A percentile compares a stretch with the other conserved stretches of the same genome.
phyloP scores from a whole-genome alignment of 1,140 invertebrate genomes.

The Anastatus disparis region DNA sequence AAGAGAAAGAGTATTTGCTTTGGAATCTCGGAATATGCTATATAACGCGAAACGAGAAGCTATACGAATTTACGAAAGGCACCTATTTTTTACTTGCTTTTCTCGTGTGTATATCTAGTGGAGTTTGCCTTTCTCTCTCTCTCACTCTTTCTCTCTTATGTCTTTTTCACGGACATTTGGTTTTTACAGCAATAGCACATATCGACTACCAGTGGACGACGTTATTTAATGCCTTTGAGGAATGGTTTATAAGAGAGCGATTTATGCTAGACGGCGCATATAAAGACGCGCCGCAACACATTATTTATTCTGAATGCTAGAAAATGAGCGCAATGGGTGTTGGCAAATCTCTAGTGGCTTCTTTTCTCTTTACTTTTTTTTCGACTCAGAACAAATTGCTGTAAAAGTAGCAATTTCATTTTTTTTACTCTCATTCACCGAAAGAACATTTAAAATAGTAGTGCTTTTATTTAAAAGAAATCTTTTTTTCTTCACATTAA shows the following conservation, averaged over 20 bases:
- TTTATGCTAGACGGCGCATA: not conserved
- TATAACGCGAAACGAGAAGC: slow-evolving; percentile 40
- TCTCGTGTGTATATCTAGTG: not conserved
- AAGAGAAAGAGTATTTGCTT: slow-evolving; percentile 46
- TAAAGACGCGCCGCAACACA: not conserved
- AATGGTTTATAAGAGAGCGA: not conserved
- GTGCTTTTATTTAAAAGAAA: no score
- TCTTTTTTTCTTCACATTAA: no score
- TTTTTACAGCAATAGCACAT: not conserved
- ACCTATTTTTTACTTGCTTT: slow-evolving; percentile 39
- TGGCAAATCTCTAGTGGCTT: no score
- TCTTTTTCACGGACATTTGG: not conserved
- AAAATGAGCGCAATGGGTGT: not conserved
- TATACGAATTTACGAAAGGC: slow-evolving; percentile 45
- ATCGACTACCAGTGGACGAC: no score
- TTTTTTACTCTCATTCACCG: no score
- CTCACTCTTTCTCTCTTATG: not conserved
- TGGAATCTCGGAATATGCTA: slow-evolving; percentile 44
- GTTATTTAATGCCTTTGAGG: slow-evolving; percentile 1
- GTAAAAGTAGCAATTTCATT: no score
- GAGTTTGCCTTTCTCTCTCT: no score
- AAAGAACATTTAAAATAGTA: no score
- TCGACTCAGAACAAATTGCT: no score
- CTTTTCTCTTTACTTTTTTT: no score
- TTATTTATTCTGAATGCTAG: not conserved